Base-by-base conservation (phyloP, 2,113 vertebrate species). In the Strix uralensis region DNA sequence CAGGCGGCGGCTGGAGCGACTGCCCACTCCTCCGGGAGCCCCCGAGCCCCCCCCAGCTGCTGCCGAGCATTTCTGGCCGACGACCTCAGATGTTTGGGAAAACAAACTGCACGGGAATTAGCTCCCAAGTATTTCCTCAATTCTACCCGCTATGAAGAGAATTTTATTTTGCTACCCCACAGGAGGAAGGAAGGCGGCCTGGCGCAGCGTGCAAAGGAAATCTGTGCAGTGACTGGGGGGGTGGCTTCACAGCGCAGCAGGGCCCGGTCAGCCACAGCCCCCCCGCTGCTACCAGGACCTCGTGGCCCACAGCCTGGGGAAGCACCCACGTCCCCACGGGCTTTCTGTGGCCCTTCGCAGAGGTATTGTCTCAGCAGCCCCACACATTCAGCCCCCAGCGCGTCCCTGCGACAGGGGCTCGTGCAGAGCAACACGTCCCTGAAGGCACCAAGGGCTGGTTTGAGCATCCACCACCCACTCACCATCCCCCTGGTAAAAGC, bases 61-160 rank as follows among this genome's bases (percentile, higher is more conserved):
- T 51, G 63, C 55, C 1, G 7, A 62, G 52, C 29, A 10, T 34
- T 83, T 70, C 88, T 88, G 77, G 75, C 79, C 25, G 0, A 15
- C 21, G 1, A 32, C 52, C 58, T 88, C 61, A 77, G 85, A 77
- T 36, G 30, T 66, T 72, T 78, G 84, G 23, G 78, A 94, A 95
- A 95, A 97, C 73, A 95, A 92, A 90, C 80, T 51, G 65, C 90
- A 72, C 23, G 21, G 73, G 87, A 95, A 95, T 95, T 92, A 86
- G 49, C 74, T 89, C 82, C 57, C 90, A 96, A 88, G 65, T 95
- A 96, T 97, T 96, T 97, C 96, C 95, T 94, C 93, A 94, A 92
- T 97, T 91, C 85, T 58, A 34, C 54, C 25, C 0, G 65, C 93
- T 95, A 96, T 95, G 94, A 95, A 55, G 94, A 44, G 93, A 97